Evolutionary conservation across 2,113 vertebrate genomes (phyloP).

Genomic region (Gambusia affinis): DNA sequence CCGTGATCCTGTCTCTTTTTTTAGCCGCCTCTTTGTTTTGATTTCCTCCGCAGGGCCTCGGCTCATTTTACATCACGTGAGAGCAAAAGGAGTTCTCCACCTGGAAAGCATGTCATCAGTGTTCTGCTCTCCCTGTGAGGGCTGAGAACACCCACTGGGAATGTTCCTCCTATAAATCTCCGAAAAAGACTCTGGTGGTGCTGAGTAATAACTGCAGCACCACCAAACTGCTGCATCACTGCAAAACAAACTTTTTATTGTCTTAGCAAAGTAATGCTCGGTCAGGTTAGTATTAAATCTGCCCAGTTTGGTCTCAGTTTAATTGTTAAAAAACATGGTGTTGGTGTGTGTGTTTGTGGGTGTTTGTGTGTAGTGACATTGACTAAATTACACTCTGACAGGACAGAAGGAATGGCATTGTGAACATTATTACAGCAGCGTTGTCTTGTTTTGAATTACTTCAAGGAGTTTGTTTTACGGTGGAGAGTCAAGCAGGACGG

Average conservation of each 20-base stretch:
- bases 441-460: neutral
- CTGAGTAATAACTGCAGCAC: neutral
- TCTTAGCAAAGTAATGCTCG: neutral
- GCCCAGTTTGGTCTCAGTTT: neutral
- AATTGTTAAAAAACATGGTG: neutral
- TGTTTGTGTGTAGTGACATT: neutral
- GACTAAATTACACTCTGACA: neutral
- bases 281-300: neutral
- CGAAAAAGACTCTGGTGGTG: neutral
- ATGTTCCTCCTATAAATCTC: neutral
- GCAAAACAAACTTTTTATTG: neutral
- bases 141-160: too few species aligned
- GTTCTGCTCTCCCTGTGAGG: slow-evolving; percentile 2
- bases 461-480: neutral
- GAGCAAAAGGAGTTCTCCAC: too few species aligned
- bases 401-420: neutral
- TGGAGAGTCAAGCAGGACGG: too few species aligned
- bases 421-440: neutral
- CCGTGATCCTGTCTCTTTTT: neutral
- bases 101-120: neutral
- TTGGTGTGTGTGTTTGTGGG: too few species aligned
- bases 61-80: too few species aligned
- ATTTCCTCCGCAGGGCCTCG: too few species aligned
- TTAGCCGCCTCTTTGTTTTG: neutral
- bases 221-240: neutral